Conservation (phyloP, 2,888 invertebrate genomes). For the Heteromyza rotundicornis region DNA sequence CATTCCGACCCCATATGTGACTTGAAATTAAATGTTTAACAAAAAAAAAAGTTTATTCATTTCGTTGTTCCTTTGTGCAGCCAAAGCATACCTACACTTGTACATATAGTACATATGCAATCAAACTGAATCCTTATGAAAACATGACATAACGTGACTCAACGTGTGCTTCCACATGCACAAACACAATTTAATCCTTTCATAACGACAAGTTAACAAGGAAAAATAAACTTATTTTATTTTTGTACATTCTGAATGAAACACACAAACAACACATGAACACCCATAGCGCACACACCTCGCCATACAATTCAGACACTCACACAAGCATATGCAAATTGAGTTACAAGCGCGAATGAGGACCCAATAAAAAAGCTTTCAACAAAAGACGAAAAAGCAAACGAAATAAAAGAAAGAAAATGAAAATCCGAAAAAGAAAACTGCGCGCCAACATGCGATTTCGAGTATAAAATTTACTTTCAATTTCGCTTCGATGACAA, state of each 20-base stretch:
- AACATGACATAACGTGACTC: no score
- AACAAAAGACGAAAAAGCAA: constrained; percentile 1
- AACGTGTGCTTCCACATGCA: no score
- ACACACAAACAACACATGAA: neutral
- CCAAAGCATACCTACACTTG: no score
- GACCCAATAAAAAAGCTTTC: no score
- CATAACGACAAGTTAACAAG: no score
- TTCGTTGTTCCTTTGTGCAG: no score
- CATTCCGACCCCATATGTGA: no score
- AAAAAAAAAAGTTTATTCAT: no score
- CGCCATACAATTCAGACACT: neutral
- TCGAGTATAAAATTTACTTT: constrained; percentile 35
- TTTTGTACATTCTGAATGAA: neutral
- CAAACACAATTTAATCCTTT: no score
- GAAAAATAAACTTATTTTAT: neutral
- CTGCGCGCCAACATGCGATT: neutral
- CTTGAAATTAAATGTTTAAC: no score
- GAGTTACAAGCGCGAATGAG: constrained; percentile 7
- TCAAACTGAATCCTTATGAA: no score
- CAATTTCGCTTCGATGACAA: constrained; percentile 40
- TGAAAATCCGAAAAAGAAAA: neutral
- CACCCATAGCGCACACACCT: neutral
- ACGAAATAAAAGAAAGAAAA: constrained; percentile 1
- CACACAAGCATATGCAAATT: constrained; percentile 10
- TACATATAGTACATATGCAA: no score